These are phyloP conservation scores for Anseranas semipalmata DNA, from an alignment of 2,113 vertebrate species.

Conservation along the genomic window DNA sequence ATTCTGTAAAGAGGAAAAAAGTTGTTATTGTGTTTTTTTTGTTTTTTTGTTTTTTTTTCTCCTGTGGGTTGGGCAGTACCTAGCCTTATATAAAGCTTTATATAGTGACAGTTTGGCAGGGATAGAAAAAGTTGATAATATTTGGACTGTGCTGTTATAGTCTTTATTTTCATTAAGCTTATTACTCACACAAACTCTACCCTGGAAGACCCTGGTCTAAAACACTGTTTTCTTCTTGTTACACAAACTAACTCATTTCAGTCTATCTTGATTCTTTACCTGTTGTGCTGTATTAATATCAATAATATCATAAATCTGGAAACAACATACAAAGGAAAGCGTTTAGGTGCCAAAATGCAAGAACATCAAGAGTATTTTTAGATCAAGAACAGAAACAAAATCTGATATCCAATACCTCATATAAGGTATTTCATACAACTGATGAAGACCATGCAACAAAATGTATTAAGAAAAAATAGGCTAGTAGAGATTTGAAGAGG, in stretches of 20 bases:
- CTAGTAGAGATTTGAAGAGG: not conserved
- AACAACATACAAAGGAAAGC: not conserved
- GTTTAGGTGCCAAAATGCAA: not conserved
- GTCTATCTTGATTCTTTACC: not conserved
- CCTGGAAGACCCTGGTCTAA: not conserved
- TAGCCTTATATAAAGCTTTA: not conserved
- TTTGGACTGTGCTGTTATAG: not conserved
- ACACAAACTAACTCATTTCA: not conserved
- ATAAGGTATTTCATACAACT: not conserved
- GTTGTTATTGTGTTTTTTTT: not conserved
- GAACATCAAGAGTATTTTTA: not conserved
- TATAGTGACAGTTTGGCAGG: not conserved
- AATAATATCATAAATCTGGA: not conserved
- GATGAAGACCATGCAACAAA: not conserved
- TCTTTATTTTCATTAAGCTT: not conserved
- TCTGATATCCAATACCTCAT: not conserved
- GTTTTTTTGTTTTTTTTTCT: not conserved
- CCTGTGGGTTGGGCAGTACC: not conserved
- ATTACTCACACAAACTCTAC: not conserved
- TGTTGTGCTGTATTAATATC: not conserved
- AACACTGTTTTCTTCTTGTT: not conserved
- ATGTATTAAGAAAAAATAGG: not conserved
- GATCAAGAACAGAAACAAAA: not conserved
- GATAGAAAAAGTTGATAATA: not conserved
- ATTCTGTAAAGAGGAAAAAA: not conserved